These are phyloP conservation scores for Anticlea derivata DNA, from an alignment of 2,888 invertebrate species.

Conservation along the genomic window DNA sequence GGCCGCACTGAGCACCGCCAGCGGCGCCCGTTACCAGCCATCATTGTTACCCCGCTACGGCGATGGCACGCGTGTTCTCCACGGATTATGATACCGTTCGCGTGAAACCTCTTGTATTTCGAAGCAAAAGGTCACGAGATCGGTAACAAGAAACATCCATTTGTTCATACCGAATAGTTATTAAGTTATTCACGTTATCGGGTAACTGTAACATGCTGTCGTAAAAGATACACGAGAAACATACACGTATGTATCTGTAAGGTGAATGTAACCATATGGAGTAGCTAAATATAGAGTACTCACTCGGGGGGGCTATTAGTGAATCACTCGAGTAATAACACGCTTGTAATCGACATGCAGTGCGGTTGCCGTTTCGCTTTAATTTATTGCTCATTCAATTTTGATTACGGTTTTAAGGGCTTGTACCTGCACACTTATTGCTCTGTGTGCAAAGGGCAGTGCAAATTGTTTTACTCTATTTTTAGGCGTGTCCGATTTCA, in stretches of 20 bases:
- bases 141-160: slow-evolving; percentile 16
- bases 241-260: slow-evolving; percentile 52
- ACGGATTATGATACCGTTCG: slow-evolving; percentile 70
- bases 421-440: not conserved
- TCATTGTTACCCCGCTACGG: slow-evolving; percentile 59
- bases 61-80: slow-evolving; percentile 56
- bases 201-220: slow-evolving; percentile 34
- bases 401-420: slow-evolving; percentile 15
- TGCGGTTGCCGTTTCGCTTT: slow-evolving; percentile 23
- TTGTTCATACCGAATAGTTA: slow-evolving; percentile 8
- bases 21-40: slow-evolving; percentile 52
- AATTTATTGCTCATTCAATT: slow-evolving; percentile 32
- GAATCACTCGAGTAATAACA: slow-evolving; percentile 53
- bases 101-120: slow-evolving; percentile 46
- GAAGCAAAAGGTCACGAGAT: slow-evolving; percentile 39
- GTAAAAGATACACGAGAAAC: slow-evolving; percentile 38
- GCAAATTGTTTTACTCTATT: slow-evolving; percentile 6
- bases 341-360: slow-evolving; percentile 25
- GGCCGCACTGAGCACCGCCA: slow-evolving; percentile 65
- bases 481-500: slow-evolving; percentile 8
- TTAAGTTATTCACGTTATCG: slow-evolving; percentile 28
- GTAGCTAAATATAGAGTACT: slow-evolving; percentile 71
- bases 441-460: not conserved
- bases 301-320: slow-evolving; percentile 54
- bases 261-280: slow-evolving; percentile 73